phyloP scores from a whole-genome alignment of 2,797 vertebrate species.

The Chiropotes sagulatus region DNA sequence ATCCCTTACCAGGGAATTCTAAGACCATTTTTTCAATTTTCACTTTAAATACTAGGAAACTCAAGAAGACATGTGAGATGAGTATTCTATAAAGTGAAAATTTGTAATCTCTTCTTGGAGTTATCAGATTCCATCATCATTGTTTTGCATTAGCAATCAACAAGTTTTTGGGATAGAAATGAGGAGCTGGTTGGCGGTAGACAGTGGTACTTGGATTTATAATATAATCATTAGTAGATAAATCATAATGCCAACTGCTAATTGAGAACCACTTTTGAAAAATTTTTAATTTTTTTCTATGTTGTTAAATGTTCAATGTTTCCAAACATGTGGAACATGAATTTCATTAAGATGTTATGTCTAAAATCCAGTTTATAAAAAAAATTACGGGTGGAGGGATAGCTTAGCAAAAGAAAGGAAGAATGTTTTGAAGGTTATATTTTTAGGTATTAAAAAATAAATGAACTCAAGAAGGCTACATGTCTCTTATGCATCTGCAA shows the following conservation, averaged over 20 bases:
- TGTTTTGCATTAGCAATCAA: neutral
- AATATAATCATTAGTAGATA: neutral
- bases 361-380: neutral
- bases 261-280: neutral
- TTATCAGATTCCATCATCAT: neutral
- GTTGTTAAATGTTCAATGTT: neutral
- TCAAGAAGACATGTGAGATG: neutral
- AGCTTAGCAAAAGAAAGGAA: neutral
- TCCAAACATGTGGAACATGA: neutral
- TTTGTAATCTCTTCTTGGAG: neutral
- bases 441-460: neutral
- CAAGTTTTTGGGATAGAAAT: neutral
- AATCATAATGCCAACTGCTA: neutral
- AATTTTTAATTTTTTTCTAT: neutral
- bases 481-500: neutral
- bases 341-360: neutral
- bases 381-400: neutral
- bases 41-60: neutral
- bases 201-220: neutral
- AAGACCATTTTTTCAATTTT: neutral
- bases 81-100: neutral
- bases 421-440: neutral
- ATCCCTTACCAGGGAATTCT: neutral
- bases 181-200: neutral
- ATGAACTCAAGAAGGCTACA: neutral